These are phyloP conservation scores for Crotalus tigris DNA, from an alignment of 2,113 vertebrate species.

Conservation along the genomic window DNA sequence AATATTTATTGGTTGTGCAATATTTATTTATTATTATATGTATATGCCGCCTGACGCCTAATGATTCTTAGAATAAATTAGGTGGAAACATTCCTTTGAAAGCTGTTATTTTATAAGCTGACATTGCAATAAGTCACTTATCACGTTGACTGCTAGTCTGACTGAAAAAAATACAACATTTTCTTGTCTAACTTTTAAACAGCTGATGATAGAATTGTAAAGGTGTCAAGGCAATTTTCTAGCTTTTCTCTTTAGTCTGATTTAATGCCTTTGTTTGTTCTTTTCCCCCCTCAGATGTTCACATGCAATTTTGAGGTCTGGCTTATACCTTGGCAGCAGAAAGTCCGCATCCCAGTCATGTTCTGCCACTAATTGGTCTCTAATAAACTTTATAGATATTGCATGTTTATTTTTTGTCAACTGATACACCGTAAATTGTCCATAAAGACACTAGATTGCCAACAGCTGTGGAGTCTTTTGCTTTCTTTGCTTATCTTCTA, in stretches of 20 bases:
- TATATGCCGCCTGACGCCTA: background rate
- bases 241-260: background rate
- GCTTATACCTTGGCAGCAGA: slow-evolving; percentile 59
- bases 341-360: slow-evolving; percentile 42
- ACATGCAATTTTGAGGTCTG: slow-evolving; percentile 64
- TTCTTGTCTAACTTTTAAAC: background rate
- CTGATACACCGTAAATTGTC: background rate
- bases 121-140: background rate
- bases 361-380: slow-evolving; percentile 38
- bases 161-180: background rate
- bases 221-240: background rate
- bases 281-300: slow-evolving; percentile 47
- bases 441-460: background rate
- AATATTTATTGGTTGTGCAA: background rate
- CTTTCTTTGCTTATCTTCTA: background rate
- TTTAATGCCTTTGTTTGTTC: background rate
- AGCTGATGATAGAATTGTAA: background rate
- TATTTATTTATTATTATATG: background rate
- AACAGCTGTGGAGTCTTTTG: background rate
- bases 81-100: background rate
- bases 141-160: background rate
- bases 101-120: background rate
- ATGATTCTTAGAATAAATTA: background rate
- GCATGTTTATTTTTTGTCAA: background rate
- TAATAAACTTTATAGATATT: background rate